Evolutionary conservation across 1,140 invertebrate species (phyloP).

Genomic region (Babylonia areolata): DNA sequence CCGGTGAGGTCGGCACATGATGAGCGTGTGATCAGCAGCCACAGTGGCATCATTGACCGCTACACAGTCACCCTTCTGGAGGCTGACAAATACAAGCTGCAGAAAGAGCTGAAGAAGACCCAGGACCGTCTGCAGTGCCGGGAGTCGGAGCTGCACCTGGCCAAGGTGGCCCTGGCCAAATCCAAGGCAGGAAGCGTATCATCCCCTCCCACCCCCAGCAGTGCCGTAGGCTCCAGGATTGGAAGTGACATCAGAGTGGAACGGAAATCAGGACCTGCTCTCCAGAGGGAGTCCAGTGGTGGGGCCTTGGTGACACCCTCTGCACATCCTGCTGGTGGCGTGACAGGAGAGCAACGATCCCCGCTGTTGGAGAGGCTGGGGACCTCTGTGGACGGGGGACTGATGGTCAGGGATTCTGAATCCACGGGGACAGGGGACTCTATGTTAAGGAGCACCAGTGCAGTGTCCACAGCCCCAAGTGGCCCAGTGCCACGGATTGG

Average conservation of each 20-base stretch:
- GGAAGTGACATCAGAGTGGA: not conserved
- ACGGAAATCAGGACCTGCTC: not conserved
- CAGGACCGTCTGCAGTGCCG: conserved; percentile 17
- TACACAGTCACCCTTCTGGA: conserved; percentile 37
- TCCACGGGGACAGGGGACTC: not conserved
- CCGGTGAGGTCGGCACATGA: not conserved
- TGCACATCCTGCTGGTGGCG: too few relatives aligned
- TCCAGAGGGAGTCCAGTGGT: not conserved
- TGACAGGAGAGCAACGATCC: not conserved
- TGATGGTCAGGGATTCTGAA: not conserved
- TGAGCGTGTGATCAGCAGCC: conserved; percentile 34
- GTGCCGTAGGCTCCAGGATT: not conserved
- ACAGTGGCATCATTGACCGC: conserved; percentile 39
- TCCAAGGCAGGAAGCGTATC: not conserved
- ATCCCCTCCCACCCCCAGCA: not conserved
- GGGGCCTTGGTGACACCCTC: too few relatives aligned
- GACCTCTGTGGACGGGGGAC: not conserved
- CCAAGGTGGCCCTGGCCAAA: conserved; percentile 33
- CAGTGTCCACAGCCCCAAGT: not conserved
- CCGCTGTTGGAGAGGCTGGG: not conserved
- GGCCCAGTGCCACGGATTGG: not conserved
- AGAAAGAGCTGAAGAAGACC: conserved; percentile 34
- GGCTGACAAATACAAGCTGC: conserved; percentile 38
- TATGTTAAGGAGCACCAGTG: too few relatives aligned
- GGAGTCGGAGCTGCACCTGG: conserved; percentile 31